Evolutionary conservation across 2,888 invertebrate genomes (phyloP).

Genomic region (Drosophila meridiana): DNA sequence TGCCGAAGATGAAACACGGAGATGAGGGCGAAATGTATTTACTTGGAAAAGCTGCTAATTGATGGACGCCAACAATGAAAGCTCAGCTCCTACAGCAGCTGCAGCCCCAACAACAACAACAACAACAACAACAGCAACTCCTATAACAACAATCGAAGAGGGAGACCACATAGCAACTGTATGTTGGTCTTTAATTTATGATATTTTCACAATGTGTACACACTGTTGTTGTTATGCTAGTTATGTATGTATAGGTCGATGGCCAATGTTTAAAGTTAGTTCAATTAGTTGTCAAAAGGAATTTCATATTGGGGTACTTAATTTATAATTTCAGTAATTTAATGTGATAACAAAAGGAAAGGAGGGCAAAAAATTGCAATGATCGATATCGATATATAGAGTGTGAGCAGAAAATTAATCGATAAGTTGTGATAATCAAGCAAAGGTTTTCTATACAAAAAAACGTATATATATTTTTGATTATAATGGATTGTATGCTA

Average conservation of each 20-base stretch:
- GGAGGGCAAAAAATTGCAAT: rapidly evolving
- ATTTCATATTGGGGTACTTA: not conserved
- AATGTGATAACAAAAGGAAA: not conserved
- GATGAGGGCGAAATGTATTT: not conserved
- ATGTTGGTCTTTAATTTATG: conserved; percentile 29
- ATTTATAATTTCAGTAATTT: not conserved
- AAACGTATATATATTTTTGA: not conserved
- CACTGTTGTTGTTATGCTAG: conserved; percentile 4
- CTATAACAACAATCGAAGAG: not conserved
- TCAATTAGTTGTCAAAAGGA: not conserved
- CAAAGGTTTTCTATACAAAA: not conserved
- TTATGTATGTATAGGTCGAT: no score
- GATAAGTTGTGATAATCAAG: not conserved
- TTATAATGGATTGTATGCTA: no score
- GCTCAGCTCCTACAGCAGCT: conserved; percentile 23
- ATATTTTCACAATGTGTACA: conserved; percentile 21
- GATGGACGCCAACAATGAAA: conserved; percentile 26
- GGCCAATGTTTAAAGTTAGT: not conserved
- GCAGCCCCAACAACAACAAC: not conserved
- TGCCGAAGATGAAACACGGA: not conserved
- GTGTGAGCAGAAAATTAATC: not conserved
- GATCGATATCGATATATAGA: not conserved
- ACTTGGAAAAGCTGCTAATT: conserved; percentile 39
- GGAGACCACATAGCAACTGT: conserved; percentile 9
- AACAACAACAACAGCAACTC: conserved; percentile 10